Evolutionary conservation across 2,113 vertebrate genomes (phyloP).

Genomic region (Semicossyphus pulcher): DNA sequence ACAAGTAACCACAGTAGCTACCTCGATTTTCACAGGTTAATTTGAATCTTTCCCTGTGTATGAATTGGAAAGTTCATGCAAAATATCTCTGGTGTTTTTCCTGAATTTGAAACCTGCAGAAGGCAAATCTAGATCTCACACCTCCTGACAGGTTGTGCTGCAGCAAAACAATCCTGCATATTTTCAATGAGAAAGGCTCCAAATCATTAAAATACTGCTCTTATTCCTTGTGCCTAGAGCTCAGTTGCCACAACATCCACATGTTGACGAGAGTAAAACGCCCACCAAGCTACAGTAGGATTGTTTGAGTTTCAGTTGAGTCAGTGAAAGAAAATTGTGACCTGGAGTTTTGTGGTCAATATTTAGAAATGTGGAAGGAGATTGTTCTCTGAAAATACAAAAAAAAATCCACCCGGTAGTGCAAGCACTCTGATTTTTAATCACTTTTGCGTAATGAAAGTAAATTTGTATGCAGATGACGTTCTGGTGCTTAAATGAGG

Average conservation of each 20-base stretch:
- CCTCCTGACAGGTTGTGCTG: conserved; percentile 27
- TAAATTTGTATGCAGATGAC: conserved; percentile 37
- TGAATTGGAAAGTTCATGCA: not conserved
- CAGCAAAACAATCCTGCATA: conserved; percentile 24
- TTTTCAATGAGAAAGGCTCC: conserved; percentile 18
- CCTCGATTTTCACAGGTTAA: not conserved
- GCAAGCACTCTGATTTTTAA: conserved; percentile 16
- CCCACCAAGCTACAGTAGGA: not conserved
- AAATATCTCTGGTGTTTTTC: conserved; percentile 21
- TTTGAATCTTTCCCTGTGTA: not conserved
- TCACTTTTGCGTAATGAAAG: conserved; percentile 14
- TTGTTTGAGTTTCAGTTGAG: not conserved
- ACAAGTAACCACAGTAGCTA: conserved; percentile 4
- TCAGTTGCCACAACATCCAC: conserved; percentile 7
- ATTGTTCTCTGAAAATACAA: not conserved
- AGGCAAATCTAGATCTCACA: conserved; percentile 18
- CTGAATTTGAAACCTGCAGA: conserved; percentile 19
- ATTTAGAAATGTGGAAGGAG: conserved; percentile 15
- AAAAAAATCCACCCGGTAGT: not conserved
- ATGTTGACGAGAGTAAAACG: conserved; percentile 27
- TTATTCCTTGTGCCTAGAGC: conserved; percentile 8
- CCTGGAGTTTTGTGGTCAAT: not conserved
- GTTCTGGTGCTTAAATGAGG: conserved; percentile 28
- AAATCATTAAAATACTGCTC: conserved; percentile 52
- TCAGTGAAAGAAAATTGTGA: not conserved